Evolutionary conservation across 2,113 vertebrate species (phyloP), one percentile per base, ranked within the genome.

Genomic region (Psammodynastes pulverulentus): DNA sequence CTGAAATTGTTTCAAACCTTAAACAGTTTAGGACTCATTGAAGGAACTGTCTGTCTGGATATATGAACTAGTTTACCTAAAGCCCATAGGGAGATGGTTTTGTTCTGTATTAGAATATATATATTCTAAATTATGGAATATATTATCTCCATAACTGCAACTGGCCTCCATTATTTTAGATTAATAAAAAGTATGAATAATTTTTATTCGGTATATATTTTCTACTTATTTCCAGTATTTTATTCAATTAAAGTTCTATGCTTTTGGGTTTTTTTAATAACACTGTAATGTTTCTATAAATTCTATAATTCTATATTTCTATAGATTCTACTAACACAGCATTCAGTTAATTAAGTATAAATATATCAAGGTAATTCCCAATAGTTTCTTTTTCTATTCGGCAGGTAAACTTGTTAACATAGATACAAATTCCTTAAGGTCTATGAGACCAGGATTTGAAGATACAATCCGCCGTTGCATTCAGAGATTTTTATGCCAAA

Each of bases 391-490:
- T 95, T 95, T n/a, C 94, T 95, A 24, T 93, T 24, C 94, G 89
- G 92, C 94, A 99, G 99, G 99, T 94, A 99, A 99, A 93, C 98
- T 99, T 91, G 98, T 99, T 94, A 99, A 98, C 96, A 99, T 99
- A 26, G 99, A 99, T 93, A 98, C 99, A 92, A 98, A 97, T 95
- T 98, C 98, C 26, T 96, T 99, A 91, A 97, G 99, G 91, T 99
- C 98, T 5, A 99, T 99, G 99, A 98, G 98, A 89, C 99, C 99
- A 12, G 99, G 99, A 85, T 99, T 99, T 97, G 99, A 99, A 96
- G 99, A 99, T 95, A 97, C 97, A 91, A 98, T 99, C 94, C 98
- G 99, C 86, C 97, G 98, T 5, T 99, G 99, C 96, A 98, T 99
- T 97, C 99, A 99, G 97, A 98, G 99, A 96, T 99, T 99, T 96